A percentile compares a stretch with the other conserved stretches of the same genome.
phyloP scores from a whole-genome alignment of 2,797 vertebrate genomes.

The Cetoscarus ocellatus region DNA sequence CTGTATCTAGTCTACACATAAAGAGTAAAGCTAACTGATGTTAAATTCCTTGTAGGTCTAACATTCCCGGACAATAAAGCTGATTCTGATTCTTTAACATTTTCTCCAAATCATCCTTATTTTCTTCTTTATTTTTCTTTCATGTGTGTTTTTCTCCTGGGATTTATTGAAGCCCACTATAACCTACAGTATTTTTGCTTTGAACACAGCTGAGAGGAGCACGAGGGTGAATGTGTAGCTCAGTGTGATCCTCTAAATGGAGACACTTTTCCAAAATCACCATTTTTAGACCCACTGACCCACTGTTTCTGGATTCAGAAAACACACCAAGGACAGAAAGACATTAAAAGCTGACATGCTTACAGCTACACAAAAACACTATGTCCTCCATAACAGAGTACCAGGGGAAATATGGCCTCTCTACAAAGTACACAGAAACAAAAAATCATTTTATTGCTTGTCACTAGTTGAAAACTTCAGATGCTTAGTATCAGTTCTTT shows the following conservation, averaged over 20 bases:
- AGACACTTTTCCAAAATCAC: slow-evolving; percentile 36
- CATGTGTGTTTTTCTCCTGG: slow-evolving; percentile 2
- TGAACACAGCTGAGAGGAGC: slow-evolving; percentile 31
- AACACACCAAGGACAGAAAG: slow-evolving; percentile 23
- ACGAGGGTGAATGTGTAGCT: slow-evolving; percentile 21
- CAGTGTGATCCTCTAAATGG: slow-evolving; percentile 20
- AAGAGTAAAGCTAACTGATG: no score
- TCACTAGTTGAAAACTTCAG: slow-evolving; percentile 47
- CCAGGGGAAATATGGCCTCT: slow-evolving; percentile 44
- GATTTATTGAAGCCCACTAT: slow-evolving; percentile 24
- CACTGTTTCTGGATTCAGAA: slow-evolving; percentile 36
- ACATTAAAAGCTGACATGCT: slow-evolving; percentile 30
- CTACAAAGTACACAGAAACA: slow-evolving; percentile 30
- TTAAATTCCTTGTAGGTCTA: no score
- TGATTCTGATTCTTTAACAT: no score
- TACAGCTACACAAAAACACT: slow-evolving; percentile 35
- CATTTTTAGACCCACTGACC: slow-evolving; percentile 40
- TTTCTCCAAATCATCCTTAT: no score
- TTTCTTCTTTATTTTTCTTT: background rate
- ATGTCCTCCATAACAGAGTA: slow-evolving; percentile 34
- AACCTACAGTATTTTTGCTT: slow-evolving; percentile 58
- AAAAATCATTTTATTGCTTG: slow-evolving; percentile 40
- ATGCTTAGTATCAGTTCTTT: slow-evolving; percentile 41
- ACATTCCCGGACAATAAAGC: no score
- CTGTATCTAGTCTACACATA: no score